Percentiles rank a stretch among this genome's conserved stretches.
Conservation (phyloP, 2,113 vertebrate species). For the Indicator maculatus region DNA sequence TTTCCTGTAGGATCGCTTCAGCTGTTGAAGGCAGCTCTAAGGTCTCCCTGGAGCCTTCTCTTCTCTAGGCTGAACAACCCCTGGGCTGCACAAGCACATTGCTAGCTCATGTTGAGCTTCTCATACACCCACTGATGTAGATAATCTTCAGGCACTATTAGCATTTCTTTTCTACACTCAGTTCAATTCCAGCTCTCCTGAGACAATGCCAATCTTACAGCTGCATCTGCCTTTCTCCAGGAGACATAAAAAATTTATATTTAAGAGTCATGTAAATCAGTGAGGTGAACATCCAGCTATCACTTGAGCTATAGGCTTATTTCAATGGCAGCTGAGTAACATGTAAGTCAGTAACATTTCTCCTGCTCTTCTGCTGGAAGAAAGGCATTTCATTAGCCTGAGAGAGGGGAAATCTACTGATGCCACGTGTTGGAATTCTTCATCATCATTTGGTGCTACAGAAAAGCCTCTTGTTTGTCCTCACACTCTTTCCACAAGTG, state of each 20-base stretch:
- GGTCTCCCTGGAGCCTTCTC: too few relatives aligned
- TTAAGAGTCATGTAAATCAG: slow-evolving; percentile 67
- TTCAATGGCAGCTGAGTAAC: slow-evolving; percentile 58
- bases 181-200: slow-evolving; percentile 37
- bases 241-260: slow-evolving; percentile 62
- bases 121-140: neutral
- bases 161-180: neutral
- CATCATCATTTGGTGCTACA: neutral
- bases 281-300: slow-evolving; percentile 51
- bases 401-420: slow-evolving; percentile 66
- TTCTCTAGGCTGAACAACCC: too few relatives aligned
- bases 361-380: slow-evolving; percentile 64
- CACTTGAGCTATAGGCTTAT: slow-evolving; percentile 63
- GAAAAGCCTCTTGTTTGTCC: slow-evolving; percentile 31
- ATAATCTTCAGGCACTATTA: neutral
- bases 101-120: too few relatives aligned
- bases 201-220: slow-evolving; percentile 41
- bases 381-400: slow-evolving; percentile 65
- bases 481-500: neutral
- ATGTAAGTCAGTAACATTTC: slow-evolving; percentile 8
- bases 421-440: slow-evolving; percentile 23
- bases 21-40: too few relatives aligned
- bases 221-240: slow-evolving; percentile 47
- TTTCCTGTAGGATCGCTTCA: too few relatives aligned
- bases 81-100: too few relatives aligned